Conservation (phyloP, 2,888 invertebrate genomes). For the Agrochola circellaris region DNA sequence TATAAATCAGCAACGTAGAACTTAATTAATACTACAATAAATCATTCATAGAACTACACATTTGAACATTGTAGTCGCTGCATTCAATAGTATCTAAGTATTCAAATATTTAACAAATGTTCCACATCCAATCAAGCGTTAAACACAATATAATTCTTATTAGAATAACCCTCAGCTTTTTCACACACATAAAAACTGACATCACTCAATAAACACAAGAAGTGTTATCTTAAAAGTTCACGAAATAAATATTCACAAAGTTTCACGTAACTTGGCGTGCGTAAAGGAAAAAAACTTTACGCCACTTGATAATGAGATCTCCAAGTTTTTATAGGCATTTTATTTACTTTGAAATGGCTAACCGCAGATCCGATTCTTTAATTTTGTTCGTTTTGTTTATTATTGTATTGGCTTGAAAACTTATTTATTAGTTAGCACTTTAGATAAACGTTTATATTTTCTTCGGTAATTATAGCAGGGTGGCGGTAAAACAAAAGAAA, state of each 20-base stretch:
- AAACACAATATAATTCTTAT: background rate
- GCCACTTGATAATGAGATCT: constrained; percentile 69
- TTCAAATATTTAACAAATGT: background rate
- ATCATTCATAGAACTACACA: background rate
- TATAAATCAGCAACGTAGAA: background rate
- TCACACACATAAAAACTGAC: background rate
- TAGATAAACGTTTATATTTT: constrained; percentile 18
- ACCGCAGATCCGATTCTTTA: constrained; percentile 64
- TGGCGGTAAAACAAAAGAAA: background rate
- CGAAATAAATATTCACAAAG: constrained; percentile 67
- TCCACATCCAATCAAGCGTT: background rate
- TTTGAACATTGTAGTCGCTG: background rate
- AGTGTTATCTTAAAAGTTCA: constrained; percentile 61
- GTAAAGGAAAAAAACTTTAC: constrained; percentile 65
- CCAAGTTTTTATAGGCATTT: constrained; percentile 72
- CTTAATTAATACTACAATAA: too few relatives aligned
- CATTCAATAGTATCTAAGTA: background rate
- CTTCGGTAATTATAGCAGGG: constrained; percentile 14
- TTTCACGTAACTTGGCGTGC: constrained; percentile 58
- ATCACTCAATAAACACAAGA: constrained; percentile 53
- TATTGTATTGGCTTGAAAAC: constrained; percentile 50
- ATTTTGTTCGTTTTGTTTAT: constrained; percentile 59
- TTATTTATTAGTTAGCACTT: constrained; percentile 46
- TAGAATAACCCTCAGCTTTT: constrained; percentile 7
- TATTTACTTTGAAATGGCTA: constrained; percentile 71